A percentile compares a stretch with the other conserved stretches of the same genome.
Evolutionary conservation across 2,888 invertebrate species (phyloP).

Genomic region (Stictocephala bisonia): DNA sequence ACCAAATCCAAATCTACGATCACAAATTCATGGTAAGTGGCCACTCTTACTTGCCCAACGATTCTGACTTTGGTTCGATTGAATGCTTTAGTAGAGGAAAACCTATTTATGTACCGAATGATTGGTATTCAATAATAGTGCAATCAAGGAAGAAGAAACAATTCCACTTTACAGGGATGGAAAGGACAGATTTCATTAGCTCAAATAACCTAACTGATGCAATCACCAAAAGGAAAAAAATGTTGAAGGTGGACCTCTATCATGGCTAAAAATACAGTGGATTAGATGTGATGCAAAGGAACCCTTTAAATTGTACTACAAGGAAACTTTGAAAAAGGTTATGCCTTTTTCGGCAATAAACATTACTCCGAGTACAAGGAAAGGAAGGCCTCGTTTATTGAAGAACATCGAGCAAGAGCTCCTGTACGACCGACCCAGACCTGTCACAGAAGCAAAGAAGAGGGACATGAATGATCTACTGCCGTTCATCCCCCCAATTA

Average conservation of each 20-base stretch:
- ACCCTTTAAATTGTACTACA: neutral
- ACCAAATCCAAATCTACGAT: too few relatives aligned
- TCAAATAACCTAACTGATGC: neutral
- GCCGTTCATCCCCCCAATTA: neutral
- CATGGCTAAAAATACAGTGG: neutral
- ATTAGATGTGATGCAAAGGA: neutral
- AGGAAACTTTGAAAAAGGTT: neutral
- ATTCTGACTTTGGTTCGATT: neutral
- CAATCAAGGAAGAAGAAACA: neutral
- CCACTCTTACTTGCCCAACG: constrained; percentile 1
- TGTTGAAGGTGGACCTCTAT: neutral
- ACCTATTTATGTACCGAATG: neutral
- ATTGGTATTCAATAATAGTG: neutral
- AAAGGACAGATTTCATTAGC: neutral
- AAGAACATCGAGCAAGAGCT: neutral
- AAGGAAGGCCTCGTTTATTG: neutral
- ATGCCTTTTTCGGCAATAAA: neutral
- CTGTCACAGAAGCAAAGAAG: neutral
- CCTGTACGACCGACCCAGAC: neutral
- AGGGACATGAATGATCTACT: neutral
- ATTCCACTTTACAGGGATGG: neutral
- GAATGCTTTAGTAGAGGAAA: neutral
- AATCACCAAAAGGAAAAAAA: neutral
- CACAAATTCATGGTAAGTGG: too few relatives aligned
- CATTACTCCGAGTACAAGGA: neutral